Base-by-base conservation (phyloP, 2,888 invertebrate species). In the Pinctada fucata region DNA sequence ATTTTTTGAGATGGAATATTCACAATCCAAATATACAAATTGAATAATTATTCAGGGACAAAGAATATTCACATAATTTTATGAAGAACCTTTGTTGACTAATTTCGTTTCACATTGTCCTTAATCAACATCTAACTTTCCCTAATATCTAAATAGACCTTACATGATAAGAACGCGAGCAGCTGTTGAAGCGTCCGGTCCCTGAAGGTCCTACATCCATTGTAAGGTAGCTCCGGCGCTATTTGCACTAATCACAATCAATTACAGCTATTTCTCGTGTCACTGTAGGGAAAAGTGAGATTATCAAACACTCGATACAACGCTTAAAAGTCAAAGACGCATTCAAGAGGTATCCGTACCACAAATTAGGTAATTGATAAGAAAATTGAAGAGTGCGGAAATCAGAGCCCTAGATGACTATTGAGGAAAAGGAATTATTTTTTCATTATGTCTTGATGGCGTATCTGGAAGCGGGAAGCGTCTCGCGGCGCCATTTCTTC, bases 361-460 rank as follows among this genome's bases (percentile, higher is more conserved):
- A 52, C 58, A 52, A 77, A 77, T 77, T 77, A 49, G 63, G 49
- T 77, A 77, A 77, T 77, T 77, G 76, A 77, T 70, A 70, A 72
- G 76, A 65, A 72, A 66, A 72, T 71, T 72, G 76, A 77, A 72
- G 67, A 66, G 72, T 51, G 66, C 76, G 76, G 76, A 77, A 77
- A 52, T 77, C 66, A 50, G 45, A 45, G 49, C 13, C 50, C 10
- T 50, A 31, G 47, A 49, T 45, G 31, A 72, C 71, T 52, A 31
- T 16, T 58, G 71, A 47, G 10, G 68, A 45, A n/a, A 68, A 68
- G 68, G 45, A 10, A 68, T 68, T 68, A 68, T 68, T 16, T 47
- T 16, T 68, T 47, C 47, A 45, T 68, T 68, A 68, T 68, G 45
- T 45, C 48, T 68, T 68, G 6, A 68, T 68, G 47, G 68, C 10